phyloP scores from a whole-genome alignment of 2,113 vertebrate genomes.

The Talpa occidentalis region DNA sequence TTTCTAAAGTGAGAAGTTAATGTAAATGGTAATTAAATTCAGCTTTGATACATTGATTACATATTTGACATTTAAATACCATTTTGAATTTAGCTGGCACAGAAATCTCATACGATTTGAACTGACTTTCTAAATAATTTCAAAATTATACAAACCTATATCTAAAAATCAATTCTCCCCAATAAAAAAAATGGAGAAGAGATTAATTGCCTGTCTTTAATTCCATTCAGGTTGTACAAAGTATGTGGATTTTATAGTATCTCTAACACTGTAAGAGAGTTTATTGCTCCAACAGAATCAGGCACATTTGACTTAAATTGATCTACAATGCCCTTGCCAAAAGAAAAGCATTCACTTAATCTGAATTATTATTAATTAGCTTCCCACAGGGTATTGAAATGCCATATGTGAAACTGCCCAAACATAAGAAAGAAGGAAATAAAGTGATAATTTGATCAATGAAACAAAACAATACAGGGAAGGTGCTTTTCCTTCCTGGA shows the following conservation, averaged over 20 bases:
- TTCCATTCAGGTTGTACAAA: constrained; percentile 1
- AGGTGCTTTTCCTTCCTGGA: neutral
- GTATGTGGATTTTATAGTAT: neutral
- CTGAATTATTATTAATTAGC: constrained; percentile 56
- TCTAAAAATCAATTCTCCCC: constrained; percentile 2
- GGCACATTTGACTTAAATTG: neutral
- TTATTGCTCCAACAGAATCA: neutral
- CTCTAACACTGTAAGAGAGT: neutral
- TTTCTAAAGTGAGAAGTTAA: constrained; percentile 52
- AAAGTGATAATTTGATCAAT: neutral
- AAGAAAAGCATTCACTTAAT: constrained; percentile 35
- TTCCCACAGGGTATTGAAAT: constrained; percentile 53
- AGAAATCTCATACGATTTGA: neutral
- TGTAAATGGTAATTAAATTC: constrained; percentile 53
- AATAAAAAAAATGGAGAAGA: constrained; percentile 47
- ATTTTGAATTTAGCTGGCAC: constrained; percentile 26
- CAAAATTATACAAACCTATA: neutral
- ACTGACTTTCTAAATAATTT: constrained; percentile 27
- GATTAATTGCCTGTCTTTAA: constrained; percentile 50
- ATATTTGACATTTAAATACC: constrained; percentile 56
- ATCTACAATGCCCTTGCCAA: neutral
- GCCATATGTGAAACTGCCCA: constrained; percentile 6
- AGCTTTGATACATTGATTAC: neutral
- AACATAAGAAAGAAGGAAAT: neutral
- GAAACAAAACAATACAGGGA: neutral